These are phyloP conservation scores for Ptychochromis oligacanthus DNA, from an alignment of 2,113 vertebrate species.

Conservation along the genomic window DNA sequence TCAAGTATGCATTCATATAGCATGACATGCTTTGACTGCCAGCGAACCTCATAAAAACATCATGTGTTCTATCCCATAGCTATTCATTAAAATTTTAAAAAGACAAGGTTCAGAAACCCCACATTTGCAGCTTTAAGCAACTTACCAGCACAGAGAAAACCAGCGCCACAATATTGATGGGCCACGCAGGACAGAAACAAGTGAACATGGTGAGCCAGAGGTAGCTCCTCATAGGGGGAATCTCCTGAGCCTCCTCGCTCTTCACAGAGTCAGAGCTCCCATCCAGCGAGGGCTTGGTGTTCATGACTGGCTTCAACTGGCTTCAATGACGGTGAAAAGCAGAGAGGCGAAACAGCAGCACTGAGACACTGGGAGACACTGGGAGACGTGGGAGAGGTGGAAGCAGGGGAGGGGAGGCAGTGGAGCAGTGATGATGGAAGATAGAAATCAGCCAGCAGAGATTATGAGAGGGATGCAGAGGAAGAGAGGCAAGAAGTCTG, in stretches of 20 bases:
- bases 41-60: background rate
- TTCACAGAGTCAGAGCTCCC: constrained; percentile 77
- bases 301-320: constrained; percentile 74
- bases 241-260: constrained; percentile 71
- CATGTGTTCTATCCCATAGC: accelerated
- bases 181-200: constrained; percentile 89
- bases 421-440: constrained; percentile 56
- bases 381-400: constrained; percentile 30
- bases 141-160: constrained; percentile 89
- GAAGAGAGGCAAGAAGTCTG: background rate
- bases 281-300: constrained; percentile 79
- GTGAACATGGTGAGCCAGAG: constrained; percentile 86
- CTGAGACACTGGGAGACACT: constrained; percentile 17
- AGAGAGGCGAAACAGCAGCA: constrained; percentile 21
- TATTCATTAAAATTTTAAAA: background rate
- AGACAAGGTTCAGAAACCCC: background rate
- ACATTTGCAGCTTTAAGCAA: constrained; percentile 7
- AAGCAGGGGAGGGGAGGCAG: constrained; percentile 41
- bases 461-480: constrained; percentile 2
- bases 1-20: background rate
- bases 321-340: constrained; percentile 75
- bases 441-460: constrained; percentile 39
- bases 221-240: constrained; percentile 79
- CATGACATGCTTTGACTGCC: background rate
- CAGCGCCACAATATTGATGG: constrained; percentile 88